Conservation (phyloP, 2,797 vertebrate species). For the Heterohyrax brucei region DNA sequence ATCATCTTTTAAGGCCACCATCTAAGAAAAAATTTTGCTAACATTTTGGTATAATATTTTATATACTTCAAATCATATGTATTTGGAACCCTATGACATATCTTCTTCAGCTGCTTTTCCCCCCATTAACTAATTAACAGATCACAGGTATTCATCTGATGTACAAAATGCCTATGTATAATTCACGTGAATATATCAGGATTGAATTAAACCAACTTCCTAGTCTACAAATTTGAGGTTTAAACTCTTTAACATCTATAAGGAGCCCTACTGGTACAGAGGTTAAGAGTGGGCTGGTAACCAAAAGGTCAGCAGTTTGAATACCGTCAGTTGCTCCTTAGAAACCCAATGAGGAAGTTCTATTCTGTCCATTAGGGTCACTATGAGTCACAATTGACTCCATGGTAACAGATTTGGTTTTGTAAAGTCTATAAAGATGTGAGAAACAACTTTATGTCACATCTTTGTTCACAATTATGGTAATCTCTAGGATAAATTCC, state of each 20-base stretch:
- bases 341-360: too few species aligned
- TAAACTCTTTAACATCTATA: neutral
- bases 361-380: too few species aligned
- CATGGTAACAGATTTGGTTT: too few species aligned
- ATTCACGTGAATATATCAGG: neutral
- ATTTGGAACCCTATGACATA: neutral
- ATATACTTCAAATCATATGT: neutral
- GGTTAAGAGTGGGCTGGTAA: too few species aligned
- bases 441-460: neutral
- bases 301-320: too few species aligned
- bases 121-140: neutral
- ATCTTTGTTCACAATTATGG: neutral
- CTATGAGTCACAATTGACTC: too few species aligned
- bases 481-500: neutral
- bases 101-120: neutral
- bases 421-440: neutral
- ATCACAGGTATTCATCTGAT: neutral
- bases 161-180: neutral
- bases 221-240: neutral
- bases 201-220: neutral
- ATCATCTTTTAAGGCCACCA: neutral
- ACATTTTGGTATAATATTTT: neutral
- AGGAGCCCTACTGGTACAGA: too few species aligned
- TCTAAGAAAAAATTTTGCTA: neutral
- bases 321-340: too few species aligned